Evolutionary conservation across 2,113 vertebrate genomes (phyloP).

Genomic region (Podilymbus podiceps): DNA sequence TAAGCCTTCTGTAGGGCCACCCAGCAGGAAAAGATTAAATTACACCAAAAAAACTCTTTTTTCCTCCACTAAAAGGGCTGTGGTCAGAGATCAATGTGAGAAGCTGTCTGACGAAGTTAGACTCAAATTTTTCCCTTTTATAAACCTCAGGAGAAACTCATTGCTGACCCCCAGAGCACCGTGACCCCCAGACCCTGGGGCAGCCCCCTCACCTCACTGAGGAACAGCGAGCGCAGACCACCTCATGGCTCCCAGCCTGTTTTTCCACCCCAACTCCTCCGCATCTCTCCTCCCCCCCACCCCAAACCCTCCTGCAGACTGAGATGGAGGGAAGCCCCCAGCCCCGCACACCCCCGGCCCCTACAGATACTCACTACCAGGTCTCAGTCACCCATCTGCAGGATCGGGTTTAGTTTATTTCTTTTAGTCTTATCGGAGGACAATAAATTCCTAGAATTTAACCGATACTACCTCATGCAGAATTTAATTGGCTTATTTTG

Average conservation of each 20-base stretch:
- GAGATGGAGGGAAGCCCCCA: background rate
- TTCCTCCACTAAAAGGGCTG: background rate
- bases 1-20: background rate
- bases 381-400: background rate
- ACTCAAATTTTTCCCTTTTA: background rate
- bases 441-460: background rate
- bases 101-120: background rate
- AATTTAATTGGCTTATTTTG: background rate
- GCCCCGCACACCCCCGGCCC: accelerated
- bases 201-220: background rate
- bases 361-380: background rate
- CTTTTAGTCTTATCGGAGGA: background rate
- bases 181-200: accelerated
- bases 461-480: background rate
- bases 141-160: background rate
- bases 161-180: background rate
- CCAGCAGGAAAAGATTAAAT: constrained; percentile 40
- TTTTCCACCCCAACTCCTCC: background rate
- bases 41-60: background rate
- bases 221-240: background rate
- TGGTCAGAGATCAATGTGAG: constrained; percentile 8
- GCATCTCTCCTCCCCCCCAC: background rate
- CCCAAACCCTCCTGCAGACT: background rate
- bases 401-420: background rate
- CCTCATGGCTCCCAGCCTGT: background rate